Conservation (phyloP, 2,113 vertebrate species). For the Eidolon helvum region DNA sequence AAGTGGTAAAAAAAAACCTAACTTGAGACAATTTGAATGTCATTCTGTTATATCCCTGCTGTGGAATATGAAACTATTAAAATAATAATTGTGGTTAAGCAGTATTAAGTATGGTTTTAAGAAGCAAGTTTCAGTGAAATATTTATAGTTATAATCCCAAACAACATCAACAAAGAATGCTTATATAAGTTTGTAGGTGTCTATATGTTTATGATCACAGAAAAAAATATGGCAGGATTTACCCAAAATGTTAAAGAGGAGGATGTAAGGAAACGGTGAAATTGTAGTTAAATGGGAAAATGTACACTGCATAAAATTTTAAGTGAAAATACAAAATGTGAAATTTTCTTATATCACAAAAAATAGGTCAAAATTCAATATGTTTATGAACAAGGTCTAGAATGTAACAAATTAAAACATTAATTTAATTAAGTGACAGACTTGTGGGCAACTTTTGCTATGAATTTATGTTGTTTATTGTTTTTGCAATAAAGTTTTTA, state of each 20-base stretch:
- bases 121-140: background rate
- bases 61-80: too few relatives aligned
- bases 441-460: background rate
- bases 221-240: background rate
- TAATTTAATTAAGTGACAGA: background rate
- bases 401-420: background rate
- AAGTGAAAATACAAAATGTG: constrained; percentile 18
- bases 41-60: too few relatives aligned
- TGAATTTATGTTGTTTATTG: background rate
- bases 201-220: background rate
- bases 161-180: background rate
- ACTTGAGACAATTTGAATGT: too few relatives aligned
- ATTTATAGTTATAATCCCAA: background rate
- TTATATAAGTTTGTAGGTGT: background rate
- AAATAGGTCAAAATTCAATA: background rate
- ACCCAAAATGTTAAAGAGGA: background rate
- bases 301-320: background rate
- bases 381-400: background rate
- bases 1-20: background rate
- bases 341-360: background rate
- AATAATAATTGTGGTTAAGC: background rate
- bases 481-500: background rate
- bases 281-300: constrained; percentile 12
- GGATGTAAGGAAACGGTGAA: background rate
- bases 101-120: background rate